phyloP scores from a whole-genome alignment of 2,888 invertebrate species.

The Agrochola litura region DNA sequence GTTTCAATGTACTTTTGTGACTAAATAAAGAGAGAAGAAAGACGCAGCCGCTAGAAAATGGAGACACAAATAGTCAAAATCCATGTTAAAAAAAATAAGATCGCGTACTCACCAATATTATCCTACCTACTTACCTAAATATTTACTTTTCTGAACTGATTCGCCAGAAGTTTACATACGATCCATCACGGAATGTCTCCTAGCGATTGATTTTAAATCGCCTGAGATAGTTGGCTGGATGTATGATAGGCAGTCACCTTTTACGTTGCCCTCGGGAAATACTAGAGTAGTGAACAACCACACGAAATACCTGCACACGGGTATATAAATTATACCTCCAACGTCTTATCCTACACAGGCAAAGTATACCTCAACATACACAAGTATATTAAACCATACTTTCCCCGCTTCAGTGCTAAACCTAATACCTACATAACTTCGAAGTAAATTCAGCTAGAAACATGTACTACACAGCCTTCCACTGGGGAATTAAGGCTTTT shows the following conservation, averaged over 20 bases:
- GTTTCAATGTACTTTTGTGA: neutral
- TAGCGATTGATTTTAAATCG: constrained; percentile 8
- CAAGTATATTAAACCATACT: constrained; percentile 49
- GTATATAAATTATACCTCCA: constrained; percentile 5
- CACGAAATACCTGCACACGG: constrained; percentile 14
- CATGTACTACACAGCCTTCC: constrained; percentile 50
- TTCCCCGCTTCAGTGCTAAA: constrained; percentile 45
- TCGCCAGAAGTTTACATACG: constrained; percentile 32
- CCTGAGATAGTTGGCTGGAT: neutral
- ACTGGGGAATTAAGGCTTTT: constrained; percentile 63
- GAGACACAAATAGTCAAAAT: neutral
- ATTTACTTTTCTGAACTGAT: constrained; percentile 20
- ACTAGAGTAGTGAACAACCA: constrained; percentile 4
- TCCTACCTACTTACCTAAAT: neutral
- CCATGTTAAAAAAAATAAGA: too few species aligned
- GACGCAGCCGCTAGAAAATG: neutral
- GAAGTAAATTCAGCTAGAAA: constrained; percentile 50
- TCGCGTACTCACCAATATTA: neutral
- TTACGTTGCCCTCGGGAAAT: constrained; percentile 30
- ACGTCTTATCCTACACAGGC: neutral
- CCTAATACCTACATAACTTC: constrained; percentile 48
- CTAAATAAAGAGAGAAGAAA: neutral
- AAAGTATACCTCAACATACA: constrained; percentile 27
- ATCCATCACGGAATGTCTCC: constrained; percentile 25
- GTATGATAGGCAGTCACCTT: constrained; percentile 18